Evolutionary conservation across 1,140 invertebrate genomes (phyloP).

Genomic region (Portunus trituberculatus): DNA sequence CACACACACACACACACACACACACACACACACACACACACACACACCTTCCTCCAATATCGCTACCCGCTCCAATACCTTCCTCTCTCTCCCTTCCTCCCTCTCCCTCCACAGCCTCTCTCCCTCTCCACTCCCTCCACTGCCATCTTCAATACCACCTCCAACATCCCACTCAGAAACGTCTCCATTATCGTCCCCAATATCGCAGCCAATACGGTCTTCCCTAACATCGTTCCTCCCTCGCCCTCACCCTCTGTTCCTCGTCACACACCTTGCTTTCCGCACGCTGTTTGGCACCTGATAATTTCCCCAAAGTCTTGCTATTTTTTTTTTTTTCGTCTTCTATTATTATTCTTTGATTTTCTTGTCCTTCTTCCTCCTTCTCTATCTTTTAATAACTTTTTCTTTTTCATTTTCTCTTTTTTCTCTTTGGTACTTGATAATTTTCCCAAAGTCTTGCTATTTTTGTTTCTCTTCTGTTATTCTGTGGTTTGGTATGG

Average conservation of each 20-base stretch:
- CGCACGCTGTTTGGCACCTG: too few relatives aligned
- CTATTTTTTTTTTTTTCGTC: background rate
- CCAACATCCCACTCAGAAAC: constrained; percentile 13
- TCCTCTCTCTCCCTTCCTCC: background rate
- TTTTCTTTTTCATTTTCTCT: background rate
- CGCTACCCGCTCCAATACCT: background rate
- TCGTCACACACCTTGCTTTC: background rate
- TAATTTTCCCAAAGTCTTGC: too few relatives aligned
- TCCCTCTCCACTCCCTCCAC: background rate
- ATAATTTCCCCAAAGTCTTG: too few relatives aligned
- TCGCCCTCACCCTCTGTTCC: background rate
- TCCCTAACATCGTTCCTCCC: background rate
- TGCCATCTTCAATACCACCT: constrained; percentile 30
- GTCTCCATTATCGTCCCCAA: constrained; percentile 36
- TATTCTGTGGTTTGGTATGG: too few relatives aligned
- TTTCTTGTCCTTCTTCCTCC: background rate
- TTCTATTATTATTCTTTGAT: background rate
- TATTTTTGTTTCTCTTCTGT: background rate
- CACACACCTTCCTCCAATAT: constrained; percentile 31
- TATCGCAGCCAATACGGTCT: constrained; percentile 24
- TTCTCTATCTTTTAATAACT: background rate
- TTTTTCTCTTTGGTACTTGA: background rate
- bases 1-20: background rate
- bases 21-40: background rate
- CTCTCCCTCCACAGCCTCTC: background rate